Base-by-base conservation (phyloP, 1,140 invertebrate genomes). In the Cardiocondyla obscurior region DNA sequence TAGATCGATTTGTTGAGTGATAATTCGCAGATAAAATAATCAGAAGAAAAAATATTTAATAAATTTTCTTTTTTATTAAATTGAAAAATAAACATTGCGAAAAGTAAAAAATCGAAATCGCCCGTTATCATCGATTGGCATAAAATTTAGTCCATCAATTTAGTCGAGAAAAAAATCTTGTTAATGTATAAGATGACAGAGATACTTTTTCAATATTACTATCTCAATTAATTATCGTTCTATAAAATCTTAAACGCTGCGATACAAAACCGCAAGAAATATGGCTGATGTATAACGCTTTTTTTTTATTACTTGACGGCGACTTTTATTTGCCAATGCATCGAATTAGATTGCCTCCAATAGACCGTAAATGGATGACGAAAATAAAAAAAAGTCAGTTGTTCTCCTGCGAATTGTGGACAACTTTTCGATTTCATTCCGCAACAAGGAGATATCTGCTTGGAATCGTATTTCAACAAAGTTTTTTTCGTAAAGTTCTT, bases 321-420 rank as follows among this genome's bases (percentile, higher is more conserved):
- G n/a, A n/a, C n/a, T n/a, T n/a, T 76, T 55, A 49, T 44, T n/a
- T 0, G 22, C 19, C 33, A 16, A n/a, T 77, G 30, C 46, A 53
- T 28, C 10, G 60, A 65, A 67, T 77, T 77, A 79, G 33, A 53
- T 69, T n/a, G 25, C 58, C 0, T 33, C 19, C 83, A 73, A 12
- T 19, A 30, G 44, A 70, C 44, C 39, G 49, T 81, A 57, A 49
- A 62, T 53, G 33, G 19, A 46, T 3, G 39, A 58, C 8, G 16
- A 4, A 67, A 53, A 39, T 58, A 55, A 64, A 82, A 64, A 82
- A 57, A 81, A 74, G 84, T n/a, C n/a, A 62, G 12, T 62, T 62
- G 12, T 60, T 60, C 28, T 19, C 25, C 14, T 10, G 14, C 12
- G 12, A 30, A 5, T 51, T n/a, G 42, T 44, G 19, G 16, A 2